phyloP scores from a whole-genome alignment of 2,888 invertebrate species.

The Agrochola litura region DNA sequence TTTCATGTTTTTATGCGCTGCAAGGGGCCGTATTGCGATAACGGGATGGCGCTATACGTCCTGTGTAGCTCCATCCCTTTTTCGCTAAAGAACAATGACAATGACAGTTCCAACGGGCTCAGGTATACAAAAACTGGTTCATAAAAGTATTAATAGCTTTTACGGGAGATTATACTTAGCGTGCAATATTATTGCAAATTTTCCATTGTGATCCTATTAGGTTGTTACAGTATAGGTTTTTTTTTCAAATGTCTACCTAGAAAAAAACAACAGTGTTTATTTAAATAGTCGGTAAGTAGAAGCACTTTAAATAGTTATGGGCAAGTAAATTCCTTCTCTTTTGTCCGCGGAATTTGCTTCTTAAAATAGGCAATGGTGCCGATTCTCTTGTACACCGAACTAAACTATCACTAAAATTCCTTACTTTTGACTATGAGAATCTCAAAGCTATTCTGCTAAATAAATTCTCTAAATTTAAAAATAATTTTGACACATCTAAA shows the following conservation, averaged over 20 bases:
- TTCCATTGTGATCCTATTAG: background rate
- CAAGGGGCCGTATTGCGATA: too few relatives aligned
- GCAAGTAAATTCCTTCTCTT: background rate
- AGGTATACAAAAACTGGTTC: background rate
- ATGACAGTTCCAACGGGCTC: background rate
- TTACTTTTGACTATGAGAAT: too few relatives aligned
- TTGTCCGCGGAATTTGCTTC: background rate
- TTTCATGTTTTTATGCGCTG: background rate
- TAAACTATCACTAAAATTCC: too few relatives aligned
- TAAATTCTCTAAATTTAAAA: too few relatives aligned
- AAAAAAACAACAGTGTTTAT: background rate
- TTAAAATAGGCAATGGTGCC: too few relatives aligned
- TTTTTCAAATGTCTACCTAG: background rate
- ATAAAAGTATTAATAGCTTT: too few relatives aligned
- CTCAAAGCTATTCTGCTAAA: too few relatives aligned
- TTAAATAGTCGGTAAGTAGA: background rate
- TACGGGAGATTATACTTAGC: background rate
- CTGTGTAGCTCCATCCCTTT: background rate
- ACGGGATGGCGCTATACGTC: background rate
- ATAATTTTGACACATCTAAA: too few relatives aligned
- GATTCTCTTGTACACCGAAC: too few relatives aligned
- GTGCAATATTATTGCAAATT: background rate
- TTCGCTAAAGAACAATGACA: background rate
- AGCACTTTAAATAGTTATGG: background rate
- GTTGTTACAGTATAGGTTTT: background rate